Base-by-base conservation (phyloP, 2,797 vertebrate species). In the Danio tinwini region DNA sequence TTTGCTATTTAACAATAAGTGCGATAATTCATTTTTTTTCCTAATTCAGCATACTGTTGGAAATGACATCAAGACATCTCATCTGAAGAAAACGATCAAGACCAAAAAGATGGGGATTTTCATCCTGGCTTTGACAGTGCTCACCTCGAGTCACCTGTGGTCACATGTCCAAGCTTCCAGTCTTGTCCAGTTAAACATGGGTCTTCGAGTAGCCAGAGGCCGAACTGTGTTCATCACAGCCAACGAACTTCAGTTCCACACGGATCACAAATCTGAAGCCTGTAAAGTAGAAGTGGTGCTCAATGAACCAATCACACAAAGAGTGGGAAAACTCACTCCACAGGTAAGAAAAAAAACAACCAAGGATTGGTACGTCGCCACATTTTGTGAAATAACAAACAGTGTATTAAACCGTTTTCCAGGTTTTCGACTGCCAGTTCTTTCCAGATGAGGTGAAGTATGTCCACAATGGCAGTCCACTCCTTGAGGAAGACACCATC, bases 391-490 rank as follows among this genome's bases (percentile, higher is more conserved):
- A 21, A 62, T 14, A 37, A 37, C 11, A 21, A 16, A 29, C 67
- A 21, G n/a, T n/a, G n/a, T 50, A 49, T 40, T 13, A 39, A 49
- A 50, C 19, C 5, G 55, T 47, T 75, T 82, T 85, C 67, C 81
- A 94, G 92, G 91, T 93, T 64, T 93, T 95, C 84, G 91, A 94
- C 87, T 95, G 92, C 79, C 82, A 82, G 68, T 93, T 95, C 79
- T 87, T 92, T 12, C 81, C 91, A 1, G 82, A 90, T 5, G 92
- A 94, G 76, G 89, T 94, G 40, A 87, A 86, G 14, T 92, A 90
- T 13, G 64, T 85, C 83, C 92, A 92, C 71, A 91, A 91, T 9
- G 93, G 92, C 7, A 92, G 86, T 77, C 89, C 89, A 0, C 82
- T 94, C 70, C 85, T 95, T 84, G 88, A 94, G 9, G 69, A 92